Evolutionary conservation across 2,888 invertebrate genomes (phyloP), one percentile per base, ranked within the genome.

Genomic region (Phymatocera aterrima): DNA sequence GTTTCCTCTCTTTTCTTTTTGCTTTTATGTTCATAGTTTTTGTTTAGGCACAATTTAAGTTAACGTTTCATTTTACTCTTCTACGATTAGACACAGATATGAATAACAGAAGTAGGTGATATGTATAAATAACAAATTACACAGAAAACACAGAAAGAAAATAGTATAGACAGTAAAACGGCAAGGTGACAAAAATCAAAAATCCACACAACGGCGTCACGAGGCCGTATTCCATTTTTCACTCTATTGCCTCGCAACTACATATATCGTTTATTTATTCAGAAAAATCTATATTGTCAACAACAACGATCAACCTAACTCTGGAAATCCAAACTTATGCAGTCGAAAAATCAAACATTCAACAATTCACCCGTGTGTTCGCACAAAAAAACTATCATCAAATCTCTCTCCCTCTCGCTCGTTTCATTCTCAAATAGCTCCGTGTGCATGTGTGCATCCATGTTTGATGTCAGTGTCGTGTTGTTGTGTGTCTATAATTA

Each of bases 161-260:
- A 81, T 79, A 74, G 80, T 80, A 80, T 78, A 83, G 80, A 82
- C 79, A 75, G 80, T 85, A 83, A 83, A 28, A 40, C 64, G 79
- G 65, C 61, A 83, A 81, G 80, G 31, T 57, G 81, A 83, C 83
- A 86, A 86, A 85, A 87, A 85, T 81, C 83, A 86, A 87, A 87
- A 85, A 84, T 84, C 84, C 85, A 85, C 84, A 84, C 83, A 81
- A n/a, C 85, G 85, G 86, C 87, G 87, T 86, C 87, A 77, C 81
- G 81, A 80, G 85, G 87, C 86, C 86, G 86, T 81, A 61, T 84
- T 86, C 34, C 24, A 21, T n/a, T 43, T 28, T 6, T 37, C 10
- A 18, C 12, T 10, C 31, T 24, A 6, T 18, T 18, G 0, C 24
- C n/a, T 57, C 15, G 5, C 28, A 6, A 12, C 5, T 12, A n/a